Evolutionary conservation across 2,888 invertebrate genomes (phyloP).

Genomic region (Margaritifera margaritifera): DNA sequence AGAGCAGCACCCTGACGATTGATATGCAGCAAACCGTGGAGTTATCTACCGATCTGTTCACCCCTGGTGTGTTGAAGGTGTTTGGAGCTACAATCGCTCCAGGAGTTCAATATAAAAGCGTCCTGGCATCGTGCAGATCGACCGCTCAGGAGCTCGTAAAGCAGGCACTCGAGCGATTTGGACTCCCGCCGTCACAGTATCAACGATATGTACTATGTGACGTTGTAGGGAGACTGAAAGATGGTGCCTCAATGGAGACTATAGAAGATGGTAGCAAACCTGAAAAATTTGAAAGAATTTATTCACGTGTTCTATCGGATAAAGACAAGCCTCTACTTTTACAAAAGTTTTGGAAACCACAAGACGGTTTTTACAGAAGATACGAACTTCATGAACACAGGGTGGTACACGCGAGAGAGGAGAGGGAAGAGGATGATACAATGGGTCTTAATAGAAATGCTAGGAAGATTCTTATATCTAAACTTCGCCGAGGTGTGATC

Average conservation of each 20-base stretch:
- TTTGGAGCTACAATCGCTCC: constrained; percentile 64
- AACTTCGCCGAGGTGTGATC: constrained; percentile 57
- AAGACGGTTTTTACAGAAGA: constrained; percentile 61
- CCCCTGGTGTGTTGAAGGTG: constrained; percentile 66
- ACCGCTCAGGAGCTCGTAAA: constrained; percentile 65
- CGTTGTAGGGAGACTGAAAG: constrained; percentile 53
- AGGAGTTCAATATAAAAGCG: constrained; percentile 67
- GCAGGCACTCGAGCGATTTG: constrained; percentile 65
- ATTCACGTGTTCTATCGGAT: constrained; percentile 54
- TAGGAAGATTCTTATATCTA: constrained; percentile 60
- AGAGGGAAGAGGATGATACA: constrained; percentile 52
- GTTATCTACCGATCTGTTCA: constrained; percentile 59
- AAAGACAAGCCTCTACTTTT: constrained; percentile 63
- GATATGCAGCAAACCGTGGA: constrained; percentile 37
- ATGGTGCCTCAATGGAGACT: constrained; percentile 4
- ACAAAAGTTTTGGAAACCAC: constrained; percentile 68
- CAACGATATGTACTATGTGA: constrained; percentile 66
- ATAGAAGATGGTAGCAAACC: constrained; percentile 18
- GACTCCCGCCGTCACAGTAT: constrained; percentile 44
- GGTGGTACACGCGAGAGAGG: constrained; percentile 41
- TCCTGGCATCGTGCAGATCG: constrained; percentile 61
- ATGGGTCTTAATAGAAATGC: constrained; percentile 64
- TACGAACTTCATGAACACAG: constrained; percentile 63
- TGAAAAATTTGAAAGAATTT: constrained; percentile 58
- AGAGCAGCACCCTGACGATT: constrained; percentile 11